Evolutionary conservation across 2,888 invertebrate species (phyloP).

Genomic region (Melanargia galathea): DNA sequence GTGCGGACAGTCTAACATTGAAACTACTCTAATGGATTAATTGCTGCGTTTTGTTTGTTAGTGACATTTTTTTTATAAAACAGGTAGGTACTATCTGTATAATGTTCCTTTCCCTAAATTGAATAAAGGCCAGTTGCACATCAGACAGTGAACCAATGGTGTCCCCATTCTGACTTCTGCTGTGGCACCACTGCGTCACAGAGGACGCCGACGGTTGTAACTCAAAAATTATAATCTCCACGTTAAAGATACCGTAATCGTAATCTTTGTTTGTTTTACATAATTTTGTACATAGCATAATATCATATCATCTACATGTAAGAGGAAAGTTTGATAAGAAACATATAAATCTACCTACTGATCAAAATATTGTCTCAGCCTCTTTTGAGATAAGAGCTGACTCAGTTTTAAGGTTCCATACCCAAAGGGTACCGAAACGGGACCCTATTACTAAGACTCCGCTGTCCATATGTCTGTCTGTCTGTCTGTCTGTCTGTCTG

Average conservation of each 20-base stretch:
- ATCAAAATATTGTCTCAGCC: slow-evolving; percentile 4
- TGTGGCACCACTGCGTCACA: not conserved
- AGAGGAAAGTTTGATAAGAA: slow-evolving; percentile 17
- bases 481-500: too few species aligned
- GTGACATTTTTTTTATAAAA: slow-evolving; percentile 1
- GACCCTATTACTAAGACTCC: too few species aligned
- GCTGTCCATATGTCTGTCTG: too few species aligned
- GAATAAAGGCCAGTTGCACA: too few species aligned
- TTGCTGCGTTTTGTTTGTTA: slow-evolving; percentile 38
- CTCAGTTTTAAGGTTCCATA: not conserved
- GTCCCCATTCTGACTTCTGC: too few species aligned
- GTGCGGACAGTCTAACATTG: slow-evolving; percentile 50
- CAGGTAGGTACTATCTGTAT: too few species aligned
- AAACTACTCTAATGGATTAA: slow-evolving; percentile 46
- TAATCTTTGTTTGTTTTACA: slow-evolving; percentile 29
- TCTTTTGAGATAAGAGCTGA: slow-evolving; percentile 4
- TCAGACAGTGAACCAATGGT: too few species aligned
- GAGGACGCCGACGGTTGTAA: not conserved
- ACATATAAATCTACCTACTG: not conserved
- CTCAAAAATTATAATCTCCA: not conserved
- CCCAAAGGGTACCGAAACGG: not conserved
- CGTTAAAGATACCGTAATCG: slow-evolving; percentile 3
- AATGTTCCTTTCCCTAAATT: too few species aligned
- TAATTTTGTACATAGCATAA: slow-evolving; percentile 14
- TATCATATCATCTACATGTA: not conserved